Percentiles rank a stretch among this genome's conserved stretches.
phyloP scores from a whole-genome alignment of 2,797 vertebrate species.

The Apogon hyalosoma region DNA sequence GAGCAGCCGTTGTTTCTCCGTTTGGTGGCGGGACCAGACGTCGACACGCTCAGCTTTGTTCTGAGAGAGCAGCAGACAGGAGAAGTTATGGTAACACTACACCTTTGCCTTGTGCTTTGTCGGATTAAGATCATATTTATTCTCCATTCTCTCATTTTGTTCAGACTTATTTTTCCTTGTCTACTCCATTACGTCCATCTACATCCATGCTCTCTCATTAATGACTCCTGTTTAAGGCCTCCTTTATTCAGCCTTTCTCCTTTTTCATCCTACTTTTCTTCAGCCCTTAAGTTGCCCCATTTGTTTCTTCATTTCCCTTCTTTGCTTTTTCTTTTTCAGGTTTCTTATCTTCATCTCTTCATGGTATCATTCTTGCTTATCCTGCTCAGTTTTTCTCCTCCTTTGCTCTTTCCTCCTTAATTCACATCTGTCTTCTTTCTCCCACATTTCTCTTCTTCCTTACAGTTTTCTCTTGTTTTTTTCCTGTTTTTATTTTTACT shows the following conservation, averaged over 20 bases:
- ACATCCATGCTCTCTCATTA: too few species aligned
- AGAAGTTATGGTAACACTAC: slow-evolving; percentile 88
- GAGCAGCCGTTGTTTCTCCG: slow-evolving; percentile 95
- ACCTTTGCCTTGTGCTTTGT: too few species aligned
- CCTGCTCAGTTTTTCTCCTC: too few species aligned
- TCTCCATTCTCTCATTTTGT: too few species aligned
- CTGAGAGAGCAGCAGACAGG: slow-evolving; percentile 95
- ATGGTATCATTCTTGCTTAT: not conserved
- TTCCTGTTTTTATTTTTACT: not conserved
- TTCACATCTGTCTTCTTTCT: too few species aligned
- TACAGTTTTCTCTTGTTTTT: not conserved
- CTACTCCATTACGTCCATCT: too few species aligned
- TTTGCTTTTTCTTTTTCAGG: too few species aligned
- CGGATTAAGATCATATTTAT: too few species aligned
- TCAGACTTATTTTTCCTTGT: too few species aligned
- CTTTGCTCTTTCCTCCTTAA: too few species aligned
- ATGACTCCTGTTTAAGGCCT: too few species aligned
- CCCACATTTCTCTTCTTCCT: too few species aligned
- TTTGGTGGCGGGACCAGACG: slow-evolving; percentile 91
- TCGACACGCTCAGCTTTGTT: slow-evolving; percentile 92
- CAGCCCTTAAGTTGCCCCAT: not conserved
- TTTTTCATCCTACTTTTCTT: not conserved
- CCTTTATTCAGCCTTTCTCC: not conserved
- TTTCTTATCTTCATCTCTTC: not conserved
- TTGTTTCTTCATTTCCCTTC: not conserved